Percentiles rank a stretch among this genome's conserved stretches.
Conservation (phyloP, 2,113 vertebrate species). For the Gallinago media region DNA sequence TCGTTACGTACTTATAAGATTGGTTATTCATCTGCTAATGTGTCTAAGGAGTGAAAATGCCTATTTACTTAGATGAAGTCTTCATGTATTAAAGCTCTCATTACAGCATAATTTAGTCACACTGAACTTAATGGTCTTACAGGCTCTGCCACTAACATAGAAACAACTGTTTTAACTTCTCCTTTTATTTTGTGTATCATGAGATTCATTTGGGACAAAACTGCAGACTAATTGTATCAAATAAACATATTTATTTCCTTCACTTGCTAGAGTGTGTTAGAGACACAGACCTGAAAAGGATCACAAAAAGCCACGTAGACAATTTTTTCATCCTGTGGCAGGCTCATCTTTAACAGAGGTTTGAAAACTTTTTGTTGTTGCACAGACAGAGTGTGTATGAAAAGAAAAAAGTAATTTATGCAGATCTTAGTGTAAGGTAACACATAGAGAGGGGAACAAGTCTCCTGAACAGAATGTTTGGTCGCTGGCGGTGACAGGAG, state of each 20-base stretch:
- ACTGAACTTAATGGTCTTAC: background rate
- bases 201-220: background rate
- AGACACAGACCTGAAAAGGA: background rate
- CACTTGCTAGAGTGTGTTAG: background rate
- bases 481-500: background rate
- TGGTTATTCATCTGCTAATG: conserved; percentile 21
- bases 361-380: background rate
- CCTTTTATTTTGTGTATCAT: background rate
- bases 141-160: background rate
- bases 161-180: background rate
- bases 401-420: background rate
- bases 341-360: background rate
- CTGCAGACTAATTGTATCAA: background rate
- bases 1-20: conserved; percentile 21
- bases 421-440: background rate
- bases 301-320: background rate
- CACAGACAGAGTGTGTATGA: background rate
- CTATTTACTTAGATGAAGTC: conserved; percentile 12
- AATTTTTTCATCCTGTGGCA: background rate
- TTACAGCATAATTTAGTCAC: background rate
- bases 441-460: background rate
- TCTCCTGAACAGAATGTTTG: background rate
- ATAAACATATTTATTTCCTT: background rate
- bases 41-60: background rate
- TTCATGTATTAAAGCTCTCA: background rate